Base-by-base conservation (phyloP, 1,140 invertebrate genomes). In the Acromyrmex echinatior region DNA sequence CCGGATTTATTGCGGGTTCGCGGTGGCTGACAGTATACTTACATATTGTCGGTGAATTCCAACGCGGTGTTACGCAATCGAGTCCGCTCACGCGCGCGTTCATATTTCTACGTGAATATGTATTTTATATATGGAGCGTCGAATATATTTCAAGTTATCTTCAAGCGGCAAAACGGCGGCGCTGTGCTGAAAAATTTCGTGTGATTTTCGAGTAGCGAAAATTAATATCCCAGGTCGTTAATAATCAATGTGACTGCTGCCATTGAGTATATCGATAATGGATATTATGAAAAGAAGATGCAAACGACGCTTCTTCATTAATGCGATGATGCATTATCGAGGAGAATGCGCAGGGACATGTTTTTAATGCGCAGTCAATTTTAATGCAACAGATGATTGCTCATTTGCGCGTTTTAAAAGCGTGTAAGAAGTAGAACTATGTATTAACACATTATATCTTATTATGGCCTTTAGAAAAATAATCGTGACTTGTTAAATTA, bases 1-100 rank as follows among this genome's bases (percentile, higher is more conserved):
- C 66, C 88, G 84, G 87, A 90, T 89, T 90, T 90, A 90, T 90
- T 90, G 87, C 84, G 49, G 39, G 81, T 73, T 60, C 39, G 68
- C 88, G 73, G 77, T 84, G 39, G 88, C 76, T 90, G 88, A 90
- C 87, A 90, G 87, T 90, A 71, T 86, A 90, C 88, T 90, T 89
- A 90, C 87, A 88, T 86, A 77, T 73, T 86, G 76, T 53, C 53
- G 82, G 77, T 89, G 87, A 77, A 89, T 86, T 39, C 70, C 62
- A 35, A 63, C 68, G 51, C 62, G 12, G 39, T 25, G 21, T 85
- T 88, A 77, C 60, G 86, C 76, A 65, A 89, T 89, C 86, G 82
- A 84, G 70, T 39, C n/a, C 35, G 18, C 66, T 3, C 65, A 16
- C 49, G 12, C 12, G 25, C 60, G 25, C 25, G 60, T 77, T 81